A percentile compares a stretch with the other conserved stretches of the same genome.
Evolutionary conservation across 2,888 invertebrate species (phyloP).

Genomic region (Ophion slaviceki): DNA sequence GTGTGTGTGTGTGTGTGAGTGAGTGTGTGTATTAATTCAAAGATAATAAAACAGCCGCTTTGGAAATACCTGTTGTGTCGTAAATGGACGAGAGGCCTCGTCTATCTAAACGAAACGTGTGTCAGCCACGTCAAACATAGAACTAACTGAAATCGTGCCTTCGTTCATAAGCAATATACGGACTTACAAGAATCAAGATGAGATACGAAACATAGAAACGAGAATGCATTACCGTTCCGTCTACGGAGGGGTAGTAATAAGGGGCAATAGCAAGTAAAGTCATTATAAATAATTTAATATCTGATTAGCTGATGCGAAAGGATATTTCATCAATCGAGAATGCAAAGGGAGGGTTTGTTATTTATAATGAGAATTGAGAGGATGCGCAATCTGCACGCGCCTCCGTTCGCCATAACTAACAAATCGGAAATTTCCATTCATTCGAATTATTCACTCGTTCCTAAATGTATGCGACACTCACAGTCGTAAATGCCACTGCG

Average conservation of each 20-base stretch:
- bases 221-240: not conserved
- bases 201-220: conserved; percentile 15
- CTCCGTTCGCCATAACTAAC: not conserved
- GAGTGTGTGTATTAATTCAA: not conserved
- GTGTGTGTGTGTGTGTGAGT: too few relatives aligned
- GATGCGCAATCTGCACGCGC: not conserved
- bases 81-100: conserved; percentile 18
- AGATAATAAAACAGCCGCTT: conserved; percentile 29
- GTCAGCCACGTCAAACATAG: conserved; percentile 46
- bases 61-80: conserved; percentile 59
- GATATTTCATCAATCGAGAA: not conserved
- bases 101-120: conserved; percentile 35
- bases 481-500: too few relatives aligned
- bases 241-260: not conserved
- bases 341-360: not conserved
- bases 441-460: too few relatives aligned
- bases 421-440: too few relatives aligned
- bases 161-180: conserved; percentile 62
- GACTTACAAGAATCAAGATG: conserved; percentile 46
- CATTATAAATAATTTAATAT: not conserved
- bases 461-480: too few relatives aligned
- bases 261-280: not conserved
- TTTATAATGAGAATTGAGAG: conserved; percentile 4
- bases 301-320: not conserved
- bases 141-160: conserved; percentile 52